phyloP scores from a whole-genome alignment of 2,113 vertebrate genomes.

The Archilochus colubris region DNA sequence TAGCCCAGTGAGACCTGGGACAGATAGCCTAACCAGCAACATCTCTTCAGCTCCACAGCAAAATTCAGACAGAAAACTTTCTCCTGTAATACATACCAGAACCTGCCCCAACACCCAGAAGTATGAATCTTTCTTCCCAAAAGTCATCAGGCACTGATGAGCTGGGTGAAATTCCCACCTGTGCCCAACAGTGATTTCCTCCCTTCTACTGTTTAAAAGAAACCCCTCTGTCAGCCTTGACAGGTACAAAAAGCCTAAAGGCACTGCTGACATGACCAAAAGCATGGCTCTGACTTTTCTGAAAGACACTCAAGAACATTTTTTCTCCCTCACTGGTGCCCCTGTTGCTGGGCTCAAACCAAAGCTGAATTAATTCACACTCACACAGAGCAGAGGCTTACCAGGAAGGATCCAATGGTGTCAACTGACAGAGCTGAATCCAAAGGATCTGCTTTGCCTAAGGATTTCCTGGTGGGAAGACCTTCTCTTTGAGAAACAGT shows the following conservation, averaged over 20 bases:
- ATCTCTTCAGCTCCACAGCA: neutral
- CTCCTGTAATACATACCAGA: neutral
- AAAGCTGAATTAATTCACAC: neutral
- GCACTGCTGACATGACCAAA: neutral
- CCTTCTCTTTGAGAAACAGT: neutral
- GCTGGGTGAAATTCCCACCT: neutral
- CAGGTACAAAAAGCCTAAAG: neutral
- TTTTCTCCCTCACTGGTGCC: neutral
- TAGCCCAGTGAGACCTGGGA: neutral
- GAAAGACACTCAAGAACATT: neutral
- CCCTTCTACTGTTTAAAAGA: neutral
- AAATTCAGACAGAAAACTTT: neutral
- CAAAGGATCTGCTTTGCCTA: fast-evolving
- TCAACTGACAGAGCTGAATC: neutral
- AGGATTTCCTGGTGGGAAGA: neutral
- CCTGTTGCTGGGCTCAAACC: neutral
- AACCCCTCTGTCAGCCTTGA: neutral
- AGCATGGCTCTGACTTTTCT: neutral
- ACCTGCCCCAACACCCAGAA: neutral
- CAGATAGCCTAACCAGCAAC: neutral
- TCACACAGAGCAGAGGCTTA: neutral
- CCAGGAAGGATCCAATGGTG: neutral
- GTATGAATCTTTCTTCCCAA: neutral
- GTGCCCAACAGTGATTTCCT: neutral
- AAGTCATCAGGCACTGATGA: neutral